These are phyloP conservation scores for Grammomys dolichurus DNA, from an alignment of 2,113 vertebrate species.

Conservation along the genomic window DNA sequence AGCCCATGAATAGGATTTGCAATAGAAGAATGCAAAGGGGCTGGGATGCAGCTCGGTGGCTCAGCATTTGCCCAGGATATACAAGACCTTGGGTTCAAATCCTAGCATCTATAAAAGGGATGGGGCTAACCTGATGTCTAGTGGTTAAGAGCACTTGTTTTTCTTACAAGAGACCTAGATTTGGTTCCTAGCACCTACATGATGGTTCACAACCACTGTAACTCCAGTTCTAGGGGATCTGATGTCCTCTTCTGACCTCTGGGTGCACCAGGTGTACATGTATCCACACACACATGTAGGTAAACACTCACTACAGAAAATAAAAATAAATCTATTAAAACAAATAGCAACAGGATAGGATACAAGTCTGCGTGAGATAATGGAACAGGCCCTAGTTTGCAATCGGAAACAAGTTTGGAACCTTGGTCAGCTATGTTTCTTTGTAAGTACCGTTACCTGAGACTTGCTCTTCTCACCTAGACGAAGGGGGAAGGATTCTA, in stretches of 20 bases:
- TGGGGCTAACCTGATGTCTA: neutral
- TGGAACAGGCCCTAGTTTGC: neutral
- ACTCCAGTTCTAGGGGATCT: neutral
- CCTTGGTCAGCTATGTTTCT: neutral
- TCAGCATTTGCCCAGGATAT: neutral
- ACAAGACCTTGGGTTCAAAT: neutral
- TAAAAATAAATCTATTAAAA: neutral
- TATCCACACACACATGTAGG: neutral
- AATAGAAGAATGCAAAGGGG: neutral
- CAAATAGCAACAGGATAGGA: neutral
- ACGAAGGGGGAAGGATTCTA: neutral
- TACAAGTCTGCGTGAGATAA: neutral
- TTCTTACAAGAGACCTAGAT: neutral
- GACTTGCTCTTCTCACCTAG: constrained; percentile 10
- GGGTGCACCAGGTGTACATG: neutral
- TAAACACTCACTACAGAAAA: neutral
- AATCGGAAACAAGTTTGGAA: neutral
- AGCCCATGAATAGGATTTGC: neutral
- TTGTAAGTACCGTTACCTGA: neutral
- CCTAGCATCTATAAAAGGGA: neutral
- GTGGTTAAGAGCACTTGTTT: neutral
- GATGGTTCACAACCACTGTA: neutral
- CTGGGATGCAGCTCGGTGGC: neutral
- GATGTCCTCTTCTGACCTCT: neutral
- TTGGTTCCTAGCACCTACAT: neutral